Evolutionary conservation across 2,888 invertebrate genomes (phyloP).

Genomic region (Bursaphelenchus okinawaensis): DNA sequence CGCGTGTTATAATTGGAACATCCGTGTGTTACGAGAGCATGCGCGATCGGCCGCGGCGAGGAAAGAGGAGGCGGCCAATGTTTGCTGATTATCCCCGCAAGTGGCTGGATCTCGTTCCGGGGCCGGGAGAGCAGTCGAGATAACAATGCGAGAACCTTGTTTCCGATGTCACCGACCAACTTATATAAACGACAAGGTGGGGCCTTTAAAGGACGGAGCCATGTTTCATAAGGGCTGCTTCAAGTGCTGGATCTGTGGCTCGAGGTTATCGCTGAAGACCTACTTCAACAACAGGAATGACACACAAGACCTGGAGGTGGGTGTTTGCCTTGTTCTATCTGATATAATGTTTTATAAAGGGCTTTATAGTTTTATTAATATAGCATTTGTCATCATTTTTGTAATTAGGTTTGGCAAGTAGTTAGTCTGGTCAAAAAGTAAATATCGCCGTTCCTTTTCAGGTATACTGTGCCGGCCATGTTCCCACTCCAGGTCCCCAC

Average conservation of each 20-base stretch:
- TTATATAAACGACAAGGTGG: conserved; percentile 58
- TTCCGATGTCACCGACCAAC: conserved; percentile 58
- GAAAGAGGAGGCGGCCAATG: not conserved
- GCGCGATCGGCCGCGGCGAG: too few relatives aligned
- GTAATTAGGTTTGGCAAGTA: too few relatives aligned
- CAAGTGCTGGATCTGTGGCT: conserved; percentile 59
- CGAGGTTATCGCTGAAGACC: conserved; percentile 56
- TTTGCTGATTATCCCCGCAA: not conserved
- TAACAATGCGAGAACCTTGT: conserved; percentile 57
- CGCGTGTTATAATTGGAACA: too few relatives aligned
- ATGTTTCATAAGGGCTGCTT: conserved; percentile 58
- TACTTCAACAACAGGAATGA: conserved; percentile 58
- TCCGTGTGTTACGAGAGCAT: too few relatives aligned
- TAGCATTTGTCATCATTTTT: not conserved
- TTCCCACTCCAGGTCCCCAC: conserved; percentile 58
- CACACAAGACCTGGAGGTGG: conserved; percentile 57
- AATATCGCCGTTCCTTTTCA: too few relatives aligned
- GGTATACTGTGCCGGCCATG: conserved; percentile 58
- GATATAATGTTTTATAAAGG: not conserved
- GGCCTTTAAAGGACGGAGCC: conserved; percentile 58
- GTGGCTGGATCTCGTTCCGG: not conserved
- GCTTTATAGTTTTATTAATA: not conserved
- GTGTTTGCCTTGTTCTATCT: not conserved
- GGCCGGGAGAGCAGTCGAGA: too few relatives aligned
- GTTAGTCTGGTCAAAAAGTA: too few relatives aligned